Evolutionary conservation across 2,888 invertebrate genomes (phyloP).

Genomic region (Melangyna quadrimaculata): DNA sequence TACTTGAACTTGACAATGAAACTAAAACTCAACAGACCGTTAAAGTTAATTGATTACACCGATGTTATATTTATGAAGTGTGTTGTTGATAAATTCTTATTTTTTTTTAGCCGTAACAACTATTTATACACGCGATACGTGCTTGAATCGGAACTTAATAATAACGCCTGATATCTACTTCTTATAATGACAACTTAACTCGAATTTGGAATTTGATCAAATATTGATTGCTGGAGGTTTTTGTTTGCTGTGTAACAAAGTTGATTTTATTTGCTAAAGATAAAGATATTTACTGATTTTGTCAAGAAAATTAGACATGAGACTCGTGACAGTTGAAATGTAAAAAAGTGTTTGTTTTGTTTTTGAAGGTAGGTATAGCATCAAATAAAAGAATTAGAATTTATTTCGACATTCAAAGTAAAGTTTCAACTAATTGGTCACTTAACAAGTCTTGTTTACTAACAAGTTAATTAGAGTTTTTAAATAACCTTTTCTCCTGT

Average conservation of each 20-base stretch:
- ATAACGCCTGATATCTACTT: background rate
- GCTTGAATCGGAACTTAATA: background rate
- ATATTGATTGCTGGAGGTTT: background rate
- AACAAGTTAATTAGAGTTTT: too few species aligned
- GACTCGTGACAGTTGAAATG: background rate
- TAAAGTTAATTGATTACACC: conserved; percentile 42
- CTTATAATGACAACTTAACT: background rate
- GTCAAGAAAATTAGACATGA: background rate
- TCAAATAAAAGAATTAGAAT: too few species aligned
- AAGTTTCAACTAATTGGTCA: too few species aligned
- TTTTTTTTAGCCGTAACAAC: background rate
- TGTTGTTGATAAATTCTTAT: conserved; percentile 10
- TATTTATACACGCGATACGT: background rate
- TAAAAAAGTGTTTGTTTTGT: too few species aligned
- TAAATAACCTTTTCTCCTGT: too few species aligned
- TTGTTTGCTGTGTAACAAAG: background rate
- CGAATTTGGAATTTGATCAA: background rate
- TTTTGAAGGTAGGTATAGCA: too few species aligned
- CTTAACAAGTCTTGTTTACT: too few species aligned
- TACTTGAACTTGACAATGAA: conserved; percentile 50
- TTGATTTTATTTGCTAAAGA: background rate
- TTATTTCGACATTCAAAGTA: too few species aligned
- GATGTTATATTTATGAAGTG: conserved; percentile 13
- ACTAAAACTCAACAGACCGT: conserved; percentile 7
- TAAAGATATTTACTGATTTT: background rate